Base-by-base conservation (phyloP, 1,140 invertebrate genomes). In the Pissodes strobi region DNA sequence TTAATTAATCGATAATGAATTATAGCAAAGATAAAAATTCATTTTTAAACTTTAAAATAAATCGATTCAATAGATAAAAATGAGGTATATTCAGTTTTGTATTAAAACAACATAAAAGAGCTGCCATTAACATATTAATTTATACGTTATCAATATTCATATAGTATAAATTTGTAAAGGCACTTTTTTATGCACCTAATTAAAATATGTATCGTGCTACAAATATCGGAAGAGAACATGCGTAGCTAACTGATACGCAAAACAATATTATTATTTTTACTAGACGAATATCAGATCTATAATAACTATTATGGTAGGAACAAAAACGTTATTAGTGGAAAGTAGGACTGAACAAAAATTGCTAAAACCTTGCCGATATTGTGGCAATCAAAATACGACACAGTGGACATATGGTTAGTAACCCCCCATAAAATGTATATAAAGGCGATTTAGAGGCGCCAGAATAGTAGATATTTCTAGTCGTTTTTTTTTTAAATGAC, bases 111-210 rank as follows among this genome's bases (percentile, higher is more conserved):
- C 25, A 30, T 39, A 37, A 27, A 53, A 23, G 10, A 12, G 19
- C 55, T 57, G 39, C 55, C 38, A 21, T 57, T 38, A 43, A 21
- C 25, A 25, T 45, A 57, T n/a, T 45, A 57, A 10, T 19, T 10
- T 56, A 22, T n/a, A 22, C 10, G 23, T 27, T 19, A 43, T n/a
- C 10, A 22, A 25, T 45, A 57, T 41, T 12, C 45, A 57, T 39
- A 57, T 34, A 34, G 30, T 34, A 34, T n/a, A 57, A 52, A 30
- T 25, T 57, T 57, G n/a, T 5, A 57, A 57, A 57, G 55, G 55
- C 55, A 57, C 55, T 57, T 57, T 5, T 57, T 57, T 27, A 57
- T 17, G 55, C 55, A 57, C 55, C 55, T 57, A 57, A 43, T 30
- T 37, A 37, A 2, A 37, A 37, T 12, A 12, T 37, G 13, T 37